Conservation (phyloP, 2,113 vertebrate species). For the Nerophis lumbriciformis region DNA sequence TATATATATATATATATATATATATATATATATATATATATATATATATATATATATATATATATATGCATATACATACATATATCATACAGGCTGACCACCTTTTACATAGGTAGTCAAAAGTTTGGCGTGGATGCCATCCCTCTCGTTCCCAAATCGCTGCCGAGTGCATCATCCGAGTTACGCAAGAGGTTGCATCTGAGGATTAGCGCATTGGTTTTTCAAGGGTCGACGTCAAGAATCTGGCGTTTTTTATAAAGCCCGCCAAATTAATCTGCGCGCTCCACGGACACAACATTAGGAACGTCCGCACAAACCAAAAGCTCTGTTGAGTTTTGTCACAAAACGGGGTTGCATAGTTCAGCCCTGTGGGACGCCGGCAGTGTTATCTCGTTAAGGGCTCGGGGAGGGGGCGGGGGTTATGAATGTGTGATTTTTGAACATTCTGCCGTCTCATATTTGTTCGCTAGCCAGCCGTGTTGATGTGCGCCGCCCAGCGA, state of each 20-base stretch:
- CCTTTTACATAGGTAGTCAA: too few species aligned
- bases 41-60: too few species aligned
- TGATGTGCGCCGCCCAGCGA: slow-evolving; percentile 33
- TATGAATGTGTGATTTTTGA: neutral
- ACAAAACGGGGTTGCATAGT: too few species aligned
- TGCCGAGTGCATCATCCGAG: slow-evolving; percentile 42
- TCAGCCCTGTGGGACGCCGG: too few species aligned
- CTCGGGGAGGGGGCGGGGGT: too few species aligned
- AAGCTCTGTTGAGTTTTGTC: too few species aligned
- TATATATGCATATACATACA: too few species aligned
- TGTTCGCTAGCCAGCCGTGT: slow-evolving; percentile 5
- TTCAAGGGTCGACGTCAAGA: slow-evolving; percentile 57
- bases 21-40: too few species aligned
- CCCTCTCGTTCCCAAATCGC: slow-evolving; percentile 39
- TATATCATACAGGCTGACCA: too few species aligned
- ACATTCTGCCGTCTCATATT: slow-evolving; percentile 5
- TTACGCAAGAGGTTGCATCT: slow-evolving; percentile 63
- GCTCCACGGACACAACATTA: neutral
- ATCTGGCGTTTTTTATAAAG: slow-evolving; percentile 8
- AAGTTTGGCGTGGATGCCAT: neutral
- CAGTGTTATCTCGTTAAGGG: too few species aligned
- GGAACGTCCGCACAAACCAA: neutral
- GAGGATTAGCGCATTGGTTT: slow-evolving; percentile 57
- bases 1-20: too few species aligned
- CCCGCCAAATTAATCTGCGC: too few species aligned